These are phyloP conservation scores for Sinocyclocheilus anshuiensis DNA, from an alignment of 2,113 vertebrate genomes.

Conservation along the genomic window DNA sequence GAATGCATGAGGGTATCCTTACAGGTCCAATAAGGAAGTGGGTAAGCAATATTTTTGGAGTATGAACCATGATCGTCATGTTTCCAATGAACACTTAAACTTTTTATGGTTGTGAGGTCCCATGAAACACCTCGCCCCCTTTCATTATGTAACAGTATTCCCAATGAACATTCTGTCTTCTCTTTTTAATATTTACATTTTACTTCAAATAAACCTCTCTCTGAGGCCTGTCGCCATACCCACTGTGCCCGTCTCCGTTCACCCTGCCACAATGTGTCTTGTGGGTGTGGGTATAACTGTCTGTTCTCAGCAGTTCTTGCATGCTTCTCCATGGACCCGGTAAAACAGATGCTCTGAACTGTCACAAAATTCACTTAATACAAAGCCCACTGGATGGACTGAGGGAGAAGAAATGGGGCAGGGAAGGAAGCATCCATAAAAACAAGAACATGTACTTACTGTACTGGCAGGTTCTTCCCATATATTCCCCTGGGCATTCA, in stretches of 20 bases:
- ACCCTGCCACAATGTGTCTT: background rate
- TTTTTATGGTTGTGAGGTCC: background rate
- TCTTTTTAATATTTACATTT: background rate
- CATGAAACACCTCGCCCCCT: background rate
- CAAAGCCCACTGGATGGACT: background rate
- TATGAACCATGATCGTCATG: background rate
- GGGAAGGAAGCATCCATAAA: background rate
- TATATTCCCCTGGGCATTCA: constrained; percentile 97
- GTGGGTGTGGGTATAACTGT: background rate
- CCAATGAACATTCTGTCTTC: background rate
- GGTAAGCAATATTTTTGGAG: background rate
- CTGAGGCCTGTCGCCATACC: background rate
- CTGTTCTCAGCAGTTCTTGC: background rate
- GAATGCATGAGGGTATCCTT: background rate
- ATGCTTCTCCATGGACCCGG: background rate
- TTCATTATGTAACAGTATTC: background rate
- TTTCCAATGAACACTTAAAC: background rate
- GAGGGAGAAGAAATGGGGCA: background rate
- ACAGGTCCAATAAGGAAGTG: background rate
- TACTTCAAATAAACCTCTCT: background rate
- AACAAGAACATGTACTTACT: constrained; percentile 81
- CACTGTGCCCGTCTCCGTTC: background rate
- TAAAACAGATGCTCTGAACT: constrained; percentile 17
- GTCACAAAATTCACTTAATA: constrained; percentile 22
- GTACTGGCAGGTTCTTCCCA: constrained; percentile 96